These are phyloP conservation scores for Stichopus horrens DNA, from an alignment of 53 echinoderm and acorn worm species.

Conservation along the genomic window DNA sequence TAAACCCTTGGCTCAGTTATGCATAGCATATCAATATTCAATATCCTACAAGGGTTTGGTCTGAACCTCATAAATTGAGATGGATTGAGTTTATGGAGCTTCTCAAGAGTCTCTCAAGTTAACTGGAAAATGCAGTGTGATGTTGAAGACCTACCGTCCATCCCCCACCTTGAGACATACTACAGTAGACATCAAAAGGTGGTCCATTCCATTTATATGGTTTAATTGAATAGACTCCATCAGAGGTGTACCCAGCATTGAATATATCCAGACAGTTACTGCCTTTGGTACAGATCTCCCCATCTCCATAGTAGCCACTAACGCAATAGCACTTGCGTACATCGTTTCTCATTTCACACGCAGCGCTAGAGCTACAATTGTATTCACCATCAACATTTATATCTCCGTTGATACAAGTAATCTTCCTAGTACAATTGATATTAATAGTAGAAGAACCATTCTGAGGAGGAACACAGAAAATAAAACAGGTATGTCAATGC, in stretches of 20 bases:
- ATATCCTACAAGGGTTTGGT: no score
- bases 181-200: slow-evolving; percentile 12
- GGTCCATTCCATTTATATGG: not conserved
- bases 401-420: not conserved
- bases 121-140: no score
- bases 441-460: not conserved
- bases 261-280: not conserved
- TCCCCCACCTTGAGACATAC: slow-evolving; percentile 6
- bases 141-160: slow-evolving; percentile 4
- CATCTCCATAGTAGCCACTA: slow-evolving; percentile 10
- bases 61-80: no score
- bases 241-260: not conserved
- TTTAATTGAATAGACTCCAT: not conserved
- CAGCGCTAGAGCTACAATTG: not conserved
- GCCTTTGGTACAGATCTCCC: not conserved
- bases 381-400: not conserved
- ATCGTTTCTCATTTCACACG: not conserved
- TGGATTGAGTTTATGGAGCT: no score
- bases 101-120: no score
- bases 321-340: not conserved
- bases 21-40: no score
- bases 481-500: no score
- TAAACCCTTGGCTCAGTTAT: no score
- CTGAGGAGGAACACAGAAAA: not conserved
- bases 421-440: not conserved